Conservation (phyloP, 2,888 invertebrate genomes). For the Ormyrus nitidulus region DNA sequence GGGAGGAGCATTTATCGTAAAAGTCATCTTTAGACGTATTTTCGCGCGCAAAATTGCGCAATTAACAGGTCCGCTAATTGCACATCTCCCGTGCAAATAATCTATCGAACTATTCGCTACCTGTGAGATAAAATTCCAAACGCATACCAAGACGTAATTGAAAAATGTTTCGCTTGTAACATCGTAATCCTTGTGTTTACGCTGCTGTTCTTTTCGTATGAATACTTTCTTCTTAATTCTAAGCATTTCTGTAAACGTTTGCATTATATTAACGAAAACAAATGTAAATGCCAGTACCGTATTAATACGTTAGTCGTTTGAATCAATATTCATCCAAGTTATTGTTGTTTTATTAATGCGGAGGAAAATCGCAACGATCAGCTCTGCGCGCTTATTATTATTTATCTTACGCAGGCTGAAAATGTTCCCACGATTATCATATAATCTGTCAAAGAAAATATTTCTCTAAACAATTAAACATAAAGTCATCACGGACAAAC, state of each 20-base stretch:
- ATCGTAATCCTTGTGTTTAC: constrained; percentile 35
- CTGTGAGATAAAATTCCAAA: constrained; percentile 15
- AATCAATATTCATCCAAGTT: constrained; percentile 29
- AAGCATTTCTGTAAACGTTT: too few relatives aligned
- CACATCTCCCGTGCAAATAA: constrained; percentile 8
- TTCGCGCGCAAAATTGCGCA: constrained; percentile 33
- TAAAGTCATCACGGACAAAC: background rate
- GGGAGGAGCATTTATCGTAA: constrained; percentile 14
- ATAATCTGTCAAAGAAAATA: too few relatives aligned
- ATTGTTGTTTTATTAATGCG: constrained; percentile 5
- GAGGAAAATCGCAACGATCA: background rate
- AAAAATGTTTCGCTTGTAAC: constrained; percentile 20
- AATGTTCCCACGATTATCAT: too few relatives aligned
- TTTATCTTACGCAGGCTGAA: too few relatives aligned
- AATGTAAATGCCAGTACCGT: too few relatives aligned
- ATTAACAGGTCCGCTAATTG: constrained; percentile 48
- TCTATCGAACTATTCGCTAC: constrained; percentile 33
- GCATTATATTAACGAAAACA: too few relatives aligned
- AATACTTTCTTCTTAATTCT: too few relatives aligned
- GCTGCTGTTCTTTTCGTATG: background rate
- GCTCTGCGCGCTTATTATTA: background rate
- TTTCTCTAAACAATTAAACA: background rate
- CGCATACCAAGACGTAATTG: constrained; percentile 37
- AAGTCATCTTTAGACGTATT: background rate
- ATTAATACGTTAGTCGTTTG: background rate